These are phyloP conservation scores for Nezara viridula DNA, from an alignment of 2,888 invertebrate genomes.

Conservation along the genomic window DNA sequence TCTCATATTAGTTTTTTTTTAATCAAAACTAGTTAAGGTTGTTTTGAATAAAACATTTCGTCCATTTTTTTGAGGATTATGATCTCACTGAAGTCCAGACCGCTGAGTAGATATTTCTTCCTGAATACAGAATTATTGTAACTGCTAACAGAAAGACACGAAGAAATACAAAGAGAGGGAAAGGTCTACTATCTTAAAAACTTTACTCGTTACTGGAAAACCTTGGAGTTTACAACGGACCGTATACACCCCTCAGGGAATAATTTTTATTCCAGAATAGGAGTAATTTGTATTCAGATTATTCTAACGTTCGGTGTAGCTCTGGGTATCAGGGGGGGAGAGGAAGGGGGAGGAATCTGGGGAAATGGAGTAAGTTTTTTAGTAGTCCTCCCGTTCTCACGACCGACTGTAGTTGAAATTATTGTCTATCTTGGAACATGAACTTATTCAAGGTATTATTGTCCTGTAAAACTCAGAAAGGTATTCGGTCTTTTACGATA, in stretches of 20 bases:
- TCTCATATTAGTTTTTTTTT: too few species aligned
- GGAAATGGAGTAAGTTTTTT: slow-evolving; percentile 36
- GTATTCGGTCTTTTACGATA: background rate
- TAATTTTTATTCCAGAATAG: slow-evolving; percentile 42
- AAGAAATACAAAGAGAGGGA: background rate
- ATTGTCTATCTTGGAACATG: background rate
- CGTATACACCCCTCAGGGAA: slow-evolving; percentile 34
- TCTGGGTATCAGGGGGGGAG: background rate
- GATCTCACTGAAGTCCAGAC: background rate
- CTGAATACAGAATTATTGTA: slow-evolving; percentile 5
- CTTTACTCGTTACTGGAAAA: slow-evolving; percentile 52
- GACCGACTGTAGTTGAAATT: slow-evolving; percentile 12
- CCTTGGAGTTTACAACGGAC: slow-evolving; percentile 38
- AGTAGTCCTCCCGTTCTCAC: background rate
- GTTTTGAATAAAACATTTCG: too few species aligned
- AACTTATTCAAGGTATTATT: background rate
- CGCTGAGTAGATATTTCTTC: background rate
- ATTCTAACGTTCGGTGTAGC: slow-evolving; percentile 18
- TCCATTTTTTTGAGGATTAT: background rate
- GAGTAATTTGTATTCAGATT: slow-evolving; percentile 46
- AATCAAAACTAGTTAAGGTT: too few species aligned
- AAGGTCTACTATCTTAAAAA: slow-evolving; percentile 43
- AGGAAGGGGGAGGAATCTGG: background rate
- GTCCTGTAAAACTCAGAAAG: background rate
- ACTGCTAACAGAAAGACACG: slow-evolving; percentile 26